Conservation (phyloP, 2,797 vertebrate species). For the Eleutherodactylus coqui region DNA sequence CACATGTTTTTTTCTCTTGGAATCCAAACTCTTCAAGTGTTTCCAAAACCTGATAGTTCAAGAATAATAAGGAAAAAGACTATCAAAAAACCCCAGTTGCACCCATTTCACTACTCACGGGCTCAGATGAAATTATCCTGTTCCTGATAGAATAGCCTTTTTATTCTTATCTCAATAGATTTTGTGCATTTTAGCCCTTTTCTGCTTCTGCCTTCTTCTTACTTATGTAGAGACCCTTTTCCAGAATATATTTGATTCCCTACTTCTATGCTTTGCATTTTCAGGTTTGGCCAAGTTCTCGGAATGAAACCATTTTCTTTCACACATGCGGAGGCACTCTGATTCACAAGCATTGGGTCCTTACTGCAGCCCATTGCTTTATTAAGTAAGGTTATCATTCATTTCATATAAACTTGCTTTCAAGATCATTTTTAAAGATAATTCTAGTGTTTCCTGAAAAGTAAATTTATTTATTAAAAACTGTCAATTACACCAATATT, state of each 20-base stretch:
- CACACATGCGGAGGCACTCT: slow-evolving; percentile 81
- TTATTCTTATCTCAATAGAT: too few species aligned
- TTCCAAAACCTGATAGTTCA: too few species aligned
- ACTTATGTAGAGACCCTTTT: neutral
- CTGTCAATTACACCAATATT: neutral
- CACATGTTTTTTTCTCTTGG: too few species aligned
- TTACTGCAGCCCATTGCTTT: slow-evolving; percentile 83
- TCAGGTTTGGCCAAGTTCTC: slow-evolving; percentile 79
- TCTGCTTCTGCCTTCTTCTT: neutral
- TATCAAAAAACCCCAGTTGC: too few species aligned
- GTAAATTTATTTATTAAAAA: too few species aligned
- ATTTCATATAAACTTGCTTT: neutral
- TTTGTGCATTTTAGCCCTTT: too few species aligned
- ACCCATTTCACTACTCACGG: too few species aligned
- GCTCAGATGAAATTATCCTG: too few species aligned
- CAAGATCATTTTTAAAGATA: slow-evolving; percentile 6
- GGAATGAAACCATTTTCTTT: slow-evolving; percentile 71
- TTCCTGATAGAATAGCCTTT: too few species aligned
- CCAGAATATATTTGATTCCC: neutral
- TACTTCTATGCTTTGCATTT: slow-evolving; percentile 1
- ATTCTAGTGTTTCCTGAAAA: neutral
- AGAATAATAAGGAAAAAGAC: too few species aligned
- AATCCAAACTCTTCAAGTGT: too few species aligned
- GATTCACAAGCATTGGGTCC: slow-evolving; percentile 81
- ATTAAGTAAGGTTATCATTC: slow-evolving; percentile 72